phyloP scores from a whole-genome alignment of 2,797 vertebrate species.

The Dermochelys coriacea region DNA sequence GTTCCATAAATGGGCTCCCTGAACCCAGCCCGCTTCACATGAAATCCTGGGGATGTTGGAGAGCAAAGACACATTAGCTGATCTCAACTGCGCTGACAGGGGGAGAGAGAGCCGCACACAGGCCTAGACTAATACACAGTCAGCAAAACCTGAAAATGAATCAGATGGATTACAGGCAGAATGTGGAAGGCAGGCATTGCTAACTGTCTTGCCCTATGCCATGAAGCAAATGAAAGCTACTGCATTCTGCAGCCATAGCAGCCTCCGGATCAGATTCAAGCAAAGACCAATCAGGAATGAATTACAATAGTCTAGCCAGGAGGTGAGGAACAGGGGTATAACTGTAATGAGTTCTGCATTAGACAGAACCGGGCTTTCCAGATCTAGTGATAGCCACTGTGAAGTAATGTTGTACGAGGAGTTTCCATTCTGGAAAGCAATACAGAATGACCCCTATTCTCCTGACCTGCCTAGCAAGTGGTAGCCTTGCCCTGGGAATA shows the following conservation, averaged over 20 bases:
- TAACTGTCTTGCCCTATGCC: neutral
- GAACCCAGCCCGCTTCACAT: neutral
- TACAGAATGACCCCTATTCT: neutral
- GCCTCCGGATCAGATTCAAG: neutral
- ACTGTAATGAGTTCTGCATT: neutral
- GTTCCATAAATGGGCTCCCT: neutral
- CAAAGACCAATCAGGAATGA: neutral
- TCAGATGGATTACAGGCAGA: neutral
- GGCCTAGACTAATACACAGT: rapidly evolving
- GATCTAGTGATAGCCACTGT: neutral
- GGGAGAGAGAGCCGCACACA: neutral
- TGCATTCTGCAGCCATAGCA: neutral
- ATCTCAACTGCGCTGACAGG: neutral
- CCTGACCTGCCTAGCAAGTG: neutral
- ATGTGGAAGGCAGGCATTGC: neutral
- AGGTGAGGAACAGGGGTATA: neutral
- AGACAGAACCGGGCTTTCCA: neutral
- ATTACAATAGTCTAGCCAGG: too few relatives aligned
- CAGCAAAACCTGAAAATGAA: neutral
- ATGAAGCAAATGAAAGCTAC: neutral
- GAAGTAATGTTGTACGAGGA: neutral
- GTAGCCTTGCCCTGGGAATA: neutral
- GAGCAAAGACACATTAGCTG: neutral
- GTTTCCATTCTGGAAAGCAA: neutral
- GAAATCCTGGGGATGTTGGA: neutral